Percentiles rank a stretch among this genome's conserved stretches.
phyloP scores from a whole-genome alignment of 2,113 vertebrate species.

The Pycnonotus jocosus region DNA sequence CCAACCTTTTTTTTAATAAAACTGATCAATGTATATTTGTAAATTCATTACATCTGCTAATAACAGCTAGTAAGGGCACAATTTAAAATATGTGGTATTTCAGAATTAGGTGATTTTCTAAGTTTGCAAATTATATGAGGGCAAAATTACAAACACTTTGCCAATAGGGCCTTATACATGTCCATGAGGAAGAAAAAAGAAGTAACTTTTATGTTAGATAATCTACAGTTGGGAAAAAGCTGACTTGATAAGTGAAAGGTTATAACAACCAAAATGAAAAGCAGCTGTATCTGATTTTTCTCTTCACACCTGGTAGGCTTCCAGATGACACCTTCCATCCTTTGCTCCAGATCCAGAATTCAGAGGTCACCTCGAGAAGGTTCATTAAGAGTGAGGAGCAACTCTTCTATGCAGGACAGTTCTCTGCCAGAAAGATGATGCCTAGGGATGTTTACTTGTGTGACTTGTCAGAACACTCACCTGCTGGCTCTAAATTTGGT shows the following conservation, averaged over 20 bases:
- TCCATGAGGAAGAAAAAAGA: background rate
- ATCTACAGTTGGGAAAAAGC: background rate
- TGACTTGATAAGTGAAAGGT: background rate
- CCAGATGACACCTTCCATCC: background rate
- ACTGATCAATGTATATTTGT: background rate
- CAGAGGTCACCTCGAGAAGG: background rate
- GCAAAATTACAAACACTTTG: background rate
- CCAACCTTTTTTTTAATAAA: background rate
- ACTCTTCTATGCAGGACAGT: background rate
- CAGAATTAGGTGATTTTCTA: background rate
- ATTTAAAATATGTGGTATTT: background rate
- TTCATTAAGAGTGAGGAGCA: background rate
- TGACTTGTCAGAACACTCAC: background rate
- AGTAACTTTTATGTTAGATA: background rate
- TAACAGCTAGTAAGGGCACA: background rate
- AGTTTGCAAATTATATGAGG: background rate
- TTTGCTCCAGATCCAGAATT: background rate
- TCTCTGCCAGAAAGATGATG: background rate
- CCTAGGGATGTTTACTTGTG: background rate
- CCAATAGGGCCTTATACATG: background rate
- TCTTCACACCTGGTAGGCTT: background rate
- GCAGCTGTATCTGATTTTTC: background rate
- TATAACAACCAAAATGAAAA: background rate
- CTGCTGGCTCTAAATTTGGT: background rate
- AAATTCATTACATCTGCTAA: background rate